A percentile compares a stretch with the other conserved stretches of the same genome.
These are phyloP conservation scores for Pentamera pediparva DNA, from an alignment of 53 echinoderm and acorn worm species.

Conservation along the genomic window DNA sequence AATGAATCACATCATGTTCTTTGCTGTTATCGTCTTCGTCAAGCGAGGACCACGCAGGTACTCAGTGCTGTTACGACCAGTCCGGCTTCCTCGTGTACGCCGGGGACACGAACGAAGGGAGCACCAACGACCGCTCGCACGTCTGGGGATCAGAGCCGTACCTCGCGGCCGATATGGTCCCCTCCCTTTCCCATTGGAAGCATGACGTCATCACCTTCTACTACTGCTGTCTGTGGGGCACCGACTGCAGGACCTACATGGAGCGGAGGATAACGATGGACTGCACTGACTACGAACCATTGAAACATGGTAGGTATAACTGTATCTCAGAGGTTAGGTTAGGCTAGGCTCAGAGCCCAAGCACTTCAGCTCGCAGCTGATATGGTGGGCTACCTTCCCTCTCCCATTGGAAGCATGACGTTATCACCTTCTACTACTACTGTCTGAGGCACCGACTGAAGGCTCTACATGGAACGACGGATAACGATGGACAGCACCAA, in stretches of 20 bases:
- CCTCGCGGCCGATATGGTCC: conserved; percentile 36
- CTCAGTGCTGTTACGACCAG: conserved; percentile 56
- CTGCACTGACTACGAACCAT: conserved; percentile 54
- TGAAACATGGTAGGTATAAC: conserved; percentile 51
- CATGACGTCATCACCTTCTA: conserved; percentile 71
- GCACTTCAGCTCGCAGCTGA: neutral
- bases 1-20: neutral
- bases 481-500: conserved; percentile 55
- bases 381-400: conserved; percentile 55
- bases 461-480: conserved; percentile 50
- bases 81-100: conserved; percentile 43
- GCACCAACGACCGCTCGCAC: conserved; percentile 52
- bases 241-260: conserved; percentile 54
- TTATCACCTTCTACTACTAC: conserved; percentile 68
- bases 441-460: conserved; percentile 64
- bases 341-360: too few relatives aligned
- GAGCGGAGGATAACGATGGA: conserved; percentile 55
- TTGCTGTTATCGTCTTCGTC: neutral
- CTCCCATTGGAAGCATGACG: conserved; percentile 78
- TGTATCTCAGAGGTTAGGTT: too few relatives aligned
- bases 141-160: conserved; percentile 61
- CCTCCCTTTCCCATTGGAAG: conserved; percentile 72
- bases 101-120: conserved; percentile 44
- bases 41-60: conserved; percentile 19
- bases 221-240: conserved; percentile 74